Evolutionary conservation across 23 tunicate genomes (phyloP), one percentile per base, ranked within the genome.

Genomic region (Trididemnum clinides): DNA sequence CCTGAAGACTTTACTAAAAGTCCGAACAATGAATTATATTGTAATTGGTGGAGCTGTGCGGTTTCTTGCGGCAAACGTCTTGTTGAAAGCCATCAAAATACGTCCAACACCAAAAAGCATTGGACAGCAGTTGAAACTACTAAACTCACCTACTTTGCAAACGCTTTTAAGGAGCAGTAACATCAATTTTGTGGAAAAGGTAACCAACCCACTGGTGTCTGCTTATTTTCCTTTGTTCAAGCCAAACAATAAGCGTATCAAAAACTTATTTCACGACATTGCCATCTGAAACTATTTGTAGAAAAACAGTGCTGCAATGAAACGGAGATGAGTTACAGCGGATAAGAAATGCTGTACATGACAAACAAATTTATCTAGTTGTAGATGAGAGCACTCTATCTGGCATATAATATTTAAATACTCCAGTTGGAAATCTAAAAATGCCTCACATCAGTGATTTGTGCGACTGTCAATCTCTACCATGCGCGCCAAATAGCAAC

Each of bases 201-300:
- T 82, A 54, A 57, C n/a, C 29, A 28, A 63, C 36, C 80, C 86
- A 20, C 32, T 82, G 33, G 30, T 82, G 20, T 36, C 39, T 64
- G 81, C 81, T 51, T 81, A 82, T 18, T 31, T 82, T 49, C 86
- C 86, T 71, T 82, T 82, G 78, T 82, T 29, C 37, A 66, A 66
- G 75, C 37, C 31, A 28, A 66, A 31, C 75, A 66, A 66, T 66
- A 66, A 66, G 75, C 75, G 31, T 31, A n/a, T 66, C 36, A 66
- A 66, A 66, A 66, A 66, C 4, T 37, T 66, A 4, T 66, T 66
- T 66, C 31, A 6, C 7, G 75, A 66, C 75, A 66, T 66, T 66
- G n/a, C 75, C 37, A 66, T 3, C n/a, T 69, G 79, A 83, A 35
- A 70, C 15, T 23, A 69, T 64, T 27, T 83, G 80, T 39, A n/a